Evolutionary conservation across 2,113 vertebrate genomes (phyloP).

Genomic region (Fregetta grallaria): DNA sequence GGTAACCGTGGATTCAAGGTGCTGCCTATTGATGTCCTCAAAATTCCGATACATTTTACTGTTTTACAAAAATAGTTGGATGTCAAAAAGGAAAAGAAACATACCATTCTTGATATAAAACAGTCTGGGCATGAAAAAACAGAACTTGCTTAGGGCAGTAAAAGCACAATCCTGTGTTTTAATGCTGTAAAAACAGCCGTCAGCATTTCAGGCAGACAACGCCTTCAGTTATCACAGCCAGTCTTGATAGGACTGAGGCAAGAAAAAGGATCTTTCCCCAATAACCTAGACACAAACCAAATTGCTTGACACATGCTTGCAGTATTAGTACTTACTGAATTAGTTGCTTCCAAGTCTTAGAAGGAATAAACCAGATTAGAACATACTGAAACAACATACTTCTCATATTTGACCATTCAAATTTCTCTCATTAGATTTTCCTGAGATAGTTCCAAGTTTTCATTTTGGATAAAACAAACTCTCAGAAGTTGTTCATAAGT

Average conservation of each 20-base stretch:
- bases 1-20: neutral
- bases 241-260: neutral
- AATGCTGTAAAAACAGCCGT: neutral
- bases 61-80: neutral
- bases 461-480: neutral
- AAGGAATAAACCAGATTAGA: neutral
- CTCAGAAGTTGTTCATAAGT: neutral
- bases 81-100: neutral
- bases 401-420: neutral
- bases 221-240: rapidly evolving
- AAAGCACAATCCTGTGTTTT: neutral
- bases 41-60: neutral
- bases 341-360: neutral
- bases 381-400: neutral
- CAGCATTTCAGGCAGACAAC: neutral
- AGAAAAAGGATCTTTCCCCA: neutral
- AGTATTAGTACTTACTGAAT: neutral
- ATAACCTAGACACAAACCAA: neutral
- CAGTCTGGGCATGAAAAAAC: neutral
- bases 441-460: neutral
- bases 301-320: neutral
- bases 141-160: neutral
- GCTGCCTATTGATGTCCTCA: neutral
- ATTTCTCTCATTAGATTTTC: neutral
- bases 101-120: neutral